Evolutionary conservation across 2,888 invertebrate genomes (phyloP), one percentile per base, ranked within the genome.

Genomic region (Leptinotarsa haldemani): DNA sequence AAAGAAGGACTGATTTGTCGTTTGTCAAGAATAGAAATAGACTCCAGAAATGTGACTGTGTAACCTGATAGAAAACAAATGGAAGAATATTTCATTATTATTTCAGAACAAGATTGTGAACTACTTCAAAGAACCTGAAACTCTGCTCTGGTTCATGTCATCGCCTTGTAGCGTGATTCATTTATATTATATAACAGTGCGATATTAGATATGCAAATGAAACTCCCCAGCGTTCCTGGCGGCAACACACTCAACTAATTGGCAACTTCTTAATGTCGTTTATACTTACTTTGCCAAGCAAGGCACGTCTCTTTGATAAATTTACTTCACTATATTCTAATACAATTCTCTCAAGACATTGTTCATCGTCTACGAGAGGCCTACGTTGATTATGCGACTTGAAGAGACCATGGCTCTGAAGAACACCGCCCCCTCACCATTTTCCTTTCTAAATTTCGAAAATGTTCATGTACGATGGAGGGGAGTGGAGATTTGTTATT

Each of bases 211-310:
- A 87, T 87, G 87, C 86, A 87, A 87, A 87, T 86, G 85, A 85
- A 85, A 82, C 83, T 79, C 78, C 77, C 77, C 80, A 81, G 80
- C 84, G 84, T 83, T 84, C 83, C 84, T 82, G 81, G 83, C 85
- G 85, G 85, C 86, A 84, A 84, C 86, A 85, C 85, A 85, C 85
- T 85, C 85, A 85, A 86, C 87, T 87, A 87, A 87, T 87, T 87
- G 87, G 86, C 87, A 87, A 87, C 87, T 87, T 87, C 87, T 87
- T 87, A 87, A 87, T 86, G 86, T 87, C 87, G 87, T 88, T 88
- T 88, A 87, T 87, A 87, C 87, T 87, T 88, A 87, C 87, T 87
- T 86, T 87, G 83, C 86, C 84, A 87, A 83, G 85, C 86, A 83
- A 85, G 84, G 86, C 87, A 87, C 87, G 87, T 87, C 86, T 86